Percentiles rank a stretch among this genome's conserved stretches.
Conservation (phyloP, 2,797 vertebrate species). For the Amblyopsis hoosieri region DNA sequence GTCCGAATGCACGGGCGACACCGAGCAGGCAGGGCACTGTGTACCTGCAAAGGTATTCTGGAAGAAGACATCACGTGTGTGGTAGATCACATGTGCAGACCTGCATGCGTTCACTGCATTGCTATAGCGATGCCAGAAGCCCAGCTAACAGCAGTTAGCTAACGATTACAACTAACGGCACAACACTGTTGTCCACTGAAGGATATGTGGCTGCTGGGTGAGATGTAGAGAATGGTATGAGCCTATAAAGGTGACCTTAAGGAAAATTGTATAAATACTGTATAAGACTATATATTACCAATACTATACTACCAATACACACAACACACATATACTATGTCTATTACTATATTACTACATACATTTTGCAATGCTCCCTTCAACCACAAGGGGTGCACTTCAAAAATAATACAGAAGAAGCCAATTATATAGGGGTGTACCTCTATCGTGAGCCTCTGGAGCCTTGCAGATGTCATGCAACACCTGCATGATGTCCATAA, state of each 20-base stretch:
- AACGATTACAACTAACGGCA: not conserved
- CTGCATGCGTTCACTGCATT: not conserved
- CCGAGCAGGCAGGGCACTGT: slow-evolving; percentile 91
- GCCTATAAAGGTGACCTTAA: too few species aligned
- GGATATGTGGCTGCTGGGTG: not conserved
- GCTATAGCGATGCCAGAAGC: too few species aligned
- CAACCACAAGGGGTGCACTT: too few species aligned
- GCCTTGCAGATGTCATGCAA: slow-evolving; percentile 89
- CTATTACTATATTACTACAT: too few species aligned
- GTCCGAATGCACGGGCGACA: slow-evolving; percentile 92
- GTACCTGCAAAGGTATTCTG: slow-evolving; percentile 93
- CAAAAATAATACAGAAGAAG: too few species aligned
- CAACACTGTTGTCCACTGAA: not conserved
- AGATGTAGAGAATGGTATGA: too few species aligned
- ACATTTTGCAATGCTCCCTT: too few species aligned
- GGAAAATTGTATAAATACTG: too few species aligned
- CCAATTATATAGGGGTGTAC: slow-evolving; percentile 56
- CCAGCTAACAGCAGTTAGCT: not conserved
- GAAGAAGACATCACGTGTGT: not conserved
- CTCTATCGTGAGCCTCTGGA: slow-evolving; percentile 89
- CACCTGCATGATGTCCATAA: slow-evolving; percentile 90
- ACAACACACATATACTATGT: too few species aligned
- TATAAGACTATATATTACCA: too few species aligned
- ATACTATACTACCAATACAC: too few species aligned
- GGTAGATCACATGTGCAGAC: not conserved